phyloP scores from a whole-genome alignment of 2,888 invertebrate species.

The Polyommatus icarus region DNA sequence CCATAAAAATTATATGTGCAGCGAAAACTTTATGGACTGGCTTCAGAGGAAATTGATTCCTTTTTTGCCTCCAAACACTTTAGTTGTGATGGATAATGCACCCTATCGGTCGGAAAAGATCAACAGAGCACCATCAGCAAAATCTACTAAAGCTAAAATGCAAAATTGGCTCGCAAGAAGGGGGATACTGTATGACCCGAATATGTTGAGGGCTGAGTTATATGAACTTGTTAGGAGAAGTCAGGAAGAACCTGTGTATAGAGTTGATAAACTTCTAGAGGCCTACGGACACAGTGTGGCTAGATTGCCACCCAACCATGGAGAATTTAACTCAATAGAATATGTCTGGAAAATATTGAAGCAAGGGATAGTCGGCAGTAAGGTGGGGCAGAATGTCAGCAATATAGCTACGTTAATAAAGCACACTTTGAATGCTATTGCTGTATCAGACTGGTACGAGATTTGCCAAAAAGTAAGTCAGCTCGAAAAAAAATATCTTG shows the following conservation, averaged over 20 bases:
- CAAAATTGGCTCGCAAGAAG: background rate
- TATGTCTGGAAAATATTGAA: conserved; percentile 2
- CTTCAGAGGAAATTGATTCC: conserved; percentile 11
- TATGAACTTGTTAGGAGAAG: background rate
- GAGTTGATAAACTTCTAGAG: background rate
- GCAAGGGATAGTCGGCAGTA: background rate
- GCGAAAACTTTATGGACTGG: conserved; percentile 14
- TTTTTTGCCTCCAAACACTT: background rate
- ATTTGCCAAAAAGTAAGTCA: background rate
- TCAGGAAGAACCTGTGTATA: background rate
- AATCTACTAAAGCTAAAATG: conserved; percentile 6
- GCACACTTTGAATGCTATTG: background rate
- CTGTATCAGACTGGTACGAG: background rate
- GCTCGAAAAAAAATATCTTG: conserved; percentile 8
- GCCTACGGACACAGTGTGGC: conserved; percentile 4
- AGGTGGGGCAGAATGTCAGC: background rate
- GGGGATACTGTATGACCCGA: background rate
- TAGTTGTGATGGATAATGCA: conserved; percentile 2
- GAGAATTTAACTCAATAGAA: background rate
- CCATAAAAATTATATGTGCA: conserved; percentile 15
- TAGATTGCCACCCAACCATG: background rate
- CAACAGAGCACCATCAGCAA: background rate
- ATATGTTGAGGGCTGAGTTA: conserved; percentile 6
- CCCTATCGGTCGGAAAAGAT: background rate
- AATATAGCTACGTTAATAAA: background rate